Base-by-base conservation (phyloP, 2,888 invertebrate genomes). In the Matsumyia berberina region DNA sequence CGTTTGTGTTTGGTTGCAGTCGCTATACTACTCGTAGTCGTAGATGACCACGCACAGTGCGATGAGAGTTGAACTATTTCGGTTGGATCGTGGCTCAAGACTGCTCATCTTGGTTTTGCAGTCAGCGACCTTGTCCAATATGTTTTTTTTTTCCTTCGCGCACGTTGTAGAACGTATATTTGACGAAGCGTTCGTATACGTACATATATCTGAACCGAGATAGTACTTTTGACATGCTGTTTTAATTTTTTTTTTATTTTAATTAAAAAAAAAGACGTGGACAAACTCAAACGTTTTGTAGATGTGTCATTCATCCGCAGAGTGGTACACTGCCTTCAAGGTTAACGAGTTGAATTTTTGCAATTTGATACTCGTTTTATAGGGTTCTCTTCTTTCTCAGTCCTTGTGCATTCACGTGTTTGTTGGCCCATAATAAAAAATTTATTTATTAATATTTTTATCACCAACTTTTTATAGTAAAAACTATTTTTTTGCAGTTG, bases 241-340 rank as follows among this genome's bases (percentile, higher is more conserved):
- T 17, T 66, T 51, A 17, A 58, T 33, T 60, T 57, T 17, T 51
- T 33, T 70, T 39, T 42, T 24, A 57, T 29, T 15, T 8, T 44
- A 35, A 42, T n/a, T n/a, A n/a, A n/a, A n/a, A n/a, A n/a, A n/a
- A n/a, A n/a, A n/a, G n/a, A 55, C 39, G 35, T 66, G n/a, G 42
- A 33, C 24, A 67, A 79, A 58, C 49, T 49, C 31, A 72, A 83
- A 69, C 35, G 62, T 44, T 83, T 72, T 53, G 70, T 12, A 67
- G 55, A 78, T 60, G 67, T 78, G 66, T 67, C 72, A 83, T 79
- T 83, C 67, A 79, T 78, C 51, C 53, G 35, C 8, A 35, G 73
- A 64, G 35, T 46, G 46, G 55, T 67, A 49, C 72, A 67, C 29
- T 67, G 73, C 42, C 35, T 62, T 67, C 73, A 79, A 83, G 78